Conservation (phyloP, 92 coral and sea anemone genomes). For the Pocillopora meandrina region DNA sequence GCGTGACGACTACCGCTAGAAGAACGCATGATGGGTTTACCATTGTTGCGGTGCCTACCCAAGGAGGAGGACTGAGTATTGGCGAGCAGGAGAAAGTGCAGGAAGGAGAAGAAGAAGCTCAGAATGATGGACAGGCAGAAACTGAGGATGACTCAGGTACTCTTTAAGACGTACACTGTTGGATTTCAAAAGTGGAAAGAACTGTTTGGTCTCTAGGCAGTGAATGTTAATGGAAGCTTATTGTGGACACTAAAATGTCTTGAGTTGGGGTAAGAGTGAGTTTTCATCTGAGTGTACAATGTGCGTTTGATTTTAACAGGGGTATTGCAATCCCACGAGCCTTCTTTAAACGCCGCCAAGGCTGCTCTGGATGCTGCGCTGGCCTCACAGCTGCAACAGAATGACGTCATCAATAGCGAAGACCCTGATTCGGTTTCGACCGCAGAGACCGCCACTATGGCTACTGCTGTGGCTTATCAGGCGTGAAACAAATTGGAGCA, state of each 20-base stretch:
- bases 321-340: constrained; percentile 58
- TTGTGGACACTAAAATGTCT: too few species aligned
- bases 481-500: neutral
- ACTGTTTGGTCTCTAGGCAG: too few species aligned
- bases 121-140: constrained; percentile 29
- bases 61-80: constrained; percentile 45
- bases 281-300: too few species aligned
- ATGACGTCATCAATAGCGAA: constrained; percentile 46
- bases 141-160: constrained; percentile 35
- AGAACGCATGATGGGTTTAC: constrained; percentile 51
- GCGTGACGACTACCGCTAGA: constrained; percentile 40
- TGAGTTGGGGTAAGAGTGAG: too few species aligned
- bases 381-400: constrained; percentile 66
- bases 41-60: constrained; percentile 61
- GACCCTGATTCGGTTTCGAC: constrained; percentile 58
- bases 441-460: constrained; percentile 50
- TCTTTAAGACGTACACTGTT: neutral
- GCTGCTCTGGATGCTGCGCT: constrained; percentile 66
- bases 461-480: constrained; percentile 49
- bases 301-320: constrained; percentile 4
- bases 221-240: too few species aligned
- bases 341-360: constrained; percentile 54
- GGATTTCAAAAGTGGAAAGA: too few species aligned
- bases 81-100: constrained; percentile 60
- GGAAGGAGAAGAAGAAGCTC: constrained; percentile 38